phyloP scores from a whole-genome alignment of 2,113 vertebrate species.

The Gymnogyps californianus region DNA sequence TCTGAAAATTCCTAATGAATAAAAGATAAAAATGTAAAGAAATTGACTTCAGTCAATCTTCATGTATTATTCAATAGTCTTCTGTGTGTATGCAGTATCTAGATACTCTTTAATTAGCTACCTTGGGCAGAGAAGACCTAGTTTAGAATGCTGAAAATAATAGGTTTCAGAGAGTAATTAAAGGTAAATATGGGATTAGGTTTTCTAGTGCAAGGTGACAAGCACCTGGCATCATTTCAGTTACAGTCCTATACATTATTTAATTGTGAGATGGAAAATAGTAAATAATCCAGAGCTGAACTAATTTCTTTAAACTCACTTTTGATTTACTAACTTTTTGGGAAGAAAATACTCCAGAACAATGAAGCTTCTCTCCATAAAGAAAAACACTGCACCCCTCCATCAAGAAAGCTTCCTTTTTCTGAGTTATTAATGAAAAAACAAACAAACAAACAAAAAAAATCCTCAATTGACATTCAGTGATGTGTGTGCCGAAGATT shows the following conservation, averaged over 20 bases:
- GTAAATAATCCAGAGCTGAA: neutral
- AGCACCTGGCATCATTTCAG: neutral
- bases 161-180: slow-evolving; percentile 52
- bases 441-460: too few relatives aligned
- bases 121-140: slow-evolving; percentile 35
- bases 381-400: neutral
- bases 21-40: slow-evolving; percentile 69
- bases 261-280: slow-evolving; percentile 13
- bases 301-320: neutral
- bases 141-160: slow-evolving; percentile 53
- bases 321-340: neutral
- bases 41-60: slow-evolving; percentile 66
- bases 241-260: slow-evolving; percentile 1
- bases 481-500: neutral
- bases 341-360: neutral
- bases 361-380: neutral
- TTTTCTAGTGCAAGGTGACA: neutral
- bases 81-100: neutral
- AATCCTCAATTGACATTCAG: neutral
- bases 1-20: slow-evolving; percentile 52
- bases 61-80: slow-evolving; percentile 70
- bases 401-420: neutral
- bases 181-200: slow-evolving; percentile 34
- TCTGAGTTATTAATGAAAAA: neutral
- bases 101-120: slow-evolving; percentile 66